phyloP scores from a whole-genome alignment of 2,797 vertebrate species.

The Cirrhinus mrigala region DNA sequence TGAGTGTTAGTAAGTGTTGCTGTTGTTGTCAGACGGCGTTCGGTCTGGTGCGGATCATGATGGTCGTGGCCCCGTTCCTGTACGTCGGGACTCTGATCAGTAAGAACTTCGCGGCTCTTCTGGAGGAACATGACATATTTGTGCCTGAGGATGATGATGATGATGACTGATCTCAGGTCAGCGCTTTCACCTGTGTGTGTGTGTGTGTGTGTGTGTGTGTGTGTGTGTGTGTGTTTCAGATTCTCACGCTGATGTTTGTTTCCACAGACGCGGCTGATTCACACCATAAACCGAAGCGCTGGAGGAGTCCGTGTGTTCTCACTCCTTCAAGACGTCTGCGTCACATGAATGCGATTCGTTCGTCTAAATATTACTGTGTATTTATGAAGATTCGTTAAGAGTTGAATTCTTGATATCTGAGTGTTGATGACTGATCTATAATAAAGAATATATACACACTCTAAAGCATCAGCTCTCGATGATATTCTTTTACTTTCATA shows the following conservation, averaged over 20 bases:
- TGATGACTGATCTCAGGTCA: constrained; percentile 79
- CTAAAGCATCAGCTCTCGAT: no score
- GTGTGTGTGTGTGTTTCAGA: not conserved
- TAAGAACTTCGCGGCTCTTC: constrained; percentile 92
- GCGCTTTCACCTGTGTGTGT: not conserved
- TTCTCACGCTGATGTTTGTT: no score
- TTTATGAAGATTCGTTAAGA: not conserved
- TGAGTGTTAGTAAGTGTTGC: no score
- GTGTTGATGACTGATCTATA: not conserved
- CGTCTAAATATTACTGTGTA: not conserved
- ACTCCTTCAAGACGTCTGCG: no score
- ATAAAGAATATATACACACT: not conserved
- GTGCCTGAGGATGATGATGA: constrained; percentile 95
- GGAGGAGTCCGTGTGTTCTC: not conserved
- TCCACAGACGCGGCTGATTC: not conserved
- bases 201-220: not conserved
- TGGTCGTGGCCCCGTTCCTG: constrained; percentile 92
- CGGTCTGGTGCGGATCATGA: constrained; percentile 88
- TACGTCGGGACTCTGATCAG: constrained; percentile 95
- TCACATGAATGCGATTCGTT: not conserved
- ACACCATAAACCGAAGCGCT: not conserved
- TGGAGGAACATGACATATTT: constrained; percentile 98
- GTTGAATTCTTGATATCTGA: not conserved
- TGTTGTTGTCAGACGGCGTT: constrained; percentile 83
- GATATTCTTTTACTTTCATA: not conserved